Base-by-base conservation (phyloP, 2,888 invertebrate species). In the Erebia aethiops region DNA sequence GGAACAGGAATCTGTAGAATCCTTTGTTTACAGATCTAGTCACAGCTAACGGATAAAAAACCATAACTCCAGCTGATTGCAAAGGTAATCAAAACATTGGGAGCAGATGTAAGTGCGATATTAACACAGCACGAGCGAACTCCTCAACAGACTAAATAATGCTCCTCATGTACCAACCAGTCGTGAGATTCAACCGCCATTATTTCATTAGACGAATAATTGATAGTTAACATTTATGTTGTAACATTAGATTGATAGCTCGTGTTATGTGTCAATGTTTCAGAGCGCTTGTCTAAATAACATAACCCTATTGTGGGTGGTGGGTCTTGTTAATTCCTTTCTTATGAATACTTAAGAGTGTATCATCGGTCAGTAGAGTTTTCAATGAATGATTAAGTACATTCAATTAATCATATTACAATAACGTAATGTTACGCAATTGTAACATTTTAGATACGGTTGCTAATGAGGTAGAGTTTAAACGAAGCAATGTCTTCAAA, bases 131-230 rank as follows among this genome's bases (percentile, higher is more conserved):
- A 72, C 72, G 74, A 74, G 70, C 52, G 66, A 64, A 77, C 73
- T 69, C 74, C 72, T 81, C 83, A 81, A 13, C 62, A 62, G 49
- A 21, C 62, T 62, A 26, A 62, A 62, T 62, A 62, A 62, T 62
- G 62, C 49, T 67, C 73, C 74, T 81, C 83, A 81, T 81, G 78
- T 73, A 70, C 73, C 72, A 76, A 72, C 70, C 71, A 82, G 80
- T 90, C 91, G 89, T 89, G 90, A 89, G 85, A 77, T 77, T 79
- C 79, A 77, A 75, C 79, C 76, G 82, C 84, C 84, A 89, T 90
- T 89, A 89, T 89, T 89, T 89, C 89, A 89, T 88, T 90, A 87
- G 82, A 85, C 76, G 79, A 81, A 89, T 91, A 91, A 91, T 90
- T 91, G 87, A 91, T 90, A 86, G 89, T 84, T 84, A 84, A 82